These are phyloP conservation scores for Hephaestus fuliginosus DNA, from an alignment of 2,797 vertebrate species.

Conservation along the genomic window DNA sequence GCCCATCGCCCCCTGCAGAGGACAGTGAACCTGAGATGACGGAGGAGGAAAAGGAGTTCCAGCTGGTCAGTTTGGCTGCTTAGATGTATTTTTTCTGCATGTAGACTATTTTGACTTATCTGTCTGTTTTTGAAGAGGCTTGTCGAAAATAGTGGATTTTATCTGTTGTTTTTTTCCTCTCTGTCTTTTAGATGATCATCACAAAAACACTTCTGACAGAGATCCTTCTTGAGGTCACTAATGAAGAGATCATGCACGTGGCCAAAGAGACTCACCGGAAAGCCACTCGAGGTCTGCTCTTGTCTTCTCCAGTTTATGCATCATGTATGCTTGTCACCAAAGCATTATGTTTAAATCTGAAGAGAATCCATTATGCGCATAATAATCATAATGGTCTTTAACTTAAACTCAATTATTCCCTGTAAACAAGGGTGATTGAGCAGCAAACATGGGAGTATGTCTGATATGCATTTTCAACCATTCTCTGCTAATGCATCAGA, in stretches of 20 bases:
- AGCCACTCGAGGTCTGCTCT: slow-evolving; percentile 96
- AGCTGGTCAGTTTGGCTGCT: slow-evolving; percentile 88
- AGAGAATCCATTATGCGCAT: slow-evolving; percentile 50
- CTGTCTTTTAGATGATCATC: slow-evolving; percentile 89
- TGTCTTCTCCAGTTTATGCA: slow-evolving; percentile 67
- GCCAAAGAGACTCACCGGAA: slow-evolving; percentile 96
- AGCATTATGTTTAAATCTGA: slow-evolving; percentile 62
- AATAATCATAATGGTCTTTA: slow-evolving; percentile 19
- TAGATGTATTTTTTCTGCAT: not conserved
- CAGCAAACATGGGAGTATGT: slow-evolving; percentile 50
- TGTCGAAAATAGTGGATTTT: not conserved
- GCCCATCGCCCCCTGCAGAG: slow-evolving; percentile 92
- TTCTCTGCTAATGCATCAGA: slow-evolving; percentile 85
- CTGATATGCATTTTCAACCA: slow-evolving; percentile 68
- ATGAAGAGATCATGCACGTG: slow-evolving; percentile 96
- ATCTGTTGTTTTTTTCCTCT: not conserved
- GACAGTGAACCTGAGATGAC: slow-evolving; percentile 98
- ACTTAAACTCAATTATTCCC: slow-evolving; percentile 28
- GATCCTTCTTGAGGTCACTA: slow-evolving; percentile 97
- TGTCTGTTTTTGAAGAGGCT: not conserved
- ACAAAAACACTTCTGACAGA: slow-evolving; percentile 98
- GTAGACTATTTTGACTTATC: not conserved
- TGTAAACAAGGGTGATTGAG: slow-evolving; percentile 52
- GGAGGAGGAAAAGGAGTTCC: slow-evolving; percentile 97
- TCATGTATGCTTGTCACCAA: slow-evolving; percentile 70